phyloP scores from a whole-genome alignment of 2,888 invertebrate species.

The Neuroscelio doddi region DNA sequence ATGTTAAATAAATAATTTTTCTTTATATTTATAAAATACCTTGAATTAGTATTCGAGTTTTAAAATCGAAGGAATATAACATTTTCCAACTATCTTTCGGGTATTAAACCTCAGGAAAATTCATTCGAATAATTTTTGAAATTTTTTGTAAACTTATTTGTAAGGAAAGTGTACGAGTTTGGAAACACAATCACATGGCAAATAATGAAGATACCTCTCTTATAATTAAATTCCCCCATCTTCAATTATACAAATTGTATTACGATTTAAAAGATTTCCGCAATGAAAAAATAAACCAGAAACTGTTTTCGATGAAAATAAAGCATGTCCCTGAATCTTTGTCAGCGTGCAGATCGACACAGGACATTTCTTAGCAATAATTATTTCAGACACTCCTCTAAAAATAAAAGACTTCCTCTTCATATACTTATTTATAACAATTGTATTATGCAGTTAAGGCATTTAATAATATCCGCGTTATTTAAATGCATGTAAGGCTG shows the following conservation, averaged over 20 bases:
- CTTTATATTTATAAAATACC: too few species aligned
- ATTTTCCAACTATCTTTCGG: too few species aligned
- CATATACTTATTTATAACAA: conserved; percentile 40
- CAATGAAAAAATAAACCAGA: conserved; percentile 23
- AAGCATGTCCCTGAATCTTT: conserved; percentile 32
- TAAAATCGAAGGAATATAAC: too few species aligned
- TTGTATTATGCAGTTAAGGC: conserved; percentile 35
- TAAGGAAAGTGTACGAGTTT: too few species aligned
- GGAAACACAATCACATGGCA: too few species aligned
- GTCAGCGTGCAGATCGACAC: conserved; percentile 36
- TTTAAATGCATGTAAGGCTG: conserved; percentile 23
- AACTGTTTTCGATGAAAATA: conserved; percentile 32
- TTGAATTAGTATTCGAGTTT: too few species aligned
- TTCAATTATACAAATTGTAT: conserved; percentile 37
- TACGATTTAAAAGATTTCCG: conserved; percentile 25
- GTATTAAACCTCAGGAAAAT: too few species aligned
- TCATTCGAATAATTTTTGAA: too few species aligned
- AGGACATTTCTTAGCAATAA: conserved; percentile 49
- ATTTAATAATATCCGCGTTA: conserved; percentile 42
- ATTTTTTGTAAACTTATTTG: too few species aligned
- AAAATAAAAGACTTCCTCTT: conserved; percentile 37
- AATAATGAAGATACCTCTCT: too few species aligned
- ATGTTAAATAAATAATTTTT: too few species aligned
- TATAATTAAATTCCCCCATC: not conserved
- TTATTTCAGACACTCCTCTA: conserved; percentile 30